phyloP scores from a whole-genome alignment of 2,888 invertebrate species.

The Galeopsomyia nigrocyanea region DNA sequence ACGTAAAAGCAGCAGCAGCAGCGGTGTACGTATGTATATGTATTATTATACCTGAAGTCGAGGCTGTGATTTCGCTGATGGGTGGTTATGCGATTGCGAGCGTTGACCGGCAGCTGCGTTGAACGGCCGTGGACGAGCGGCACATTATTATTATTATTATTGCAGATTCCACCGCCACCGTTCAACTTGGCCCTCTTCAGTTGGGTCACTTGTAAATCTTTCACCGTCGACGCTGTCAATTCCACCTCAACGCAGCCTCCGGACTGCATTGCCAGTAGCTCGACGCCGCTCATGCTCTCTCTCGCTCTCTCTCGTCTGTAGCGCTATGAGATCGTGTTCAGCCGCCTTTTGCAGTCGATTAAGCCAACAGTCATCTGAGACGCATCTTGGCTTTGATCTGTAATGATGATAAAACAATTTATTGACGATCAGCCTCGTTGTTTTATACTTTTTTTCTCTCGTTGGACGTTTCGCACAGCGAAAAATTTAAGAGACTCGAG shows the following conservation, averaged over 20 bases:
- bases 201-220: conserved; percentile 56
- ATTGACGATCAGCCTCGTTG: too few relatives aligned
- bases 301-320: too few relatives aligned
- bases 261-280: not conserved
- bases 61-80: conserved; percentile 92
- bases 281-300: conserved; percentile 9
- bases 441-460: not conserved
- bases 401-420: conserved; percentile 9
- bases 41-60: conserved; percentile 81
- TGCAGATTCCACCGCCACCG: conserved; percentile 57
- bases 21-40: not conserved
- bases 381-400: conserved; percentile 40
- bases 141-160: conserved; percentile 66
- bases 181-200: conserved; percentile 68
- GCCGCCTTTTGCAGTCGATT: conserved; percentile 57
- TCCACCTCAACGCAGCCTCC: too few relatives aligned
- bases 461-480: too few relatives aligned
- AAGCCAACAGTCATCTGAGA: conserved; percentile 67
- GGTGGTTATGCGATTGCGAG: conserved; percentile 73
- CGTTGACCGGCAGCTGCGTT: conserved; percentile 67
- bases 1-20: not conserved
- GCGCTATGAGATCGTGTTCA: too few relatives aligned
- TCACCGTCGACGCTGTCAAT: too few relatives aligned
- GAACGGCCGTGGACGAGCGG: conserved; percentile 75
- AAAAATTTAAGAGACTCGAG: too few relatives aligned